Base-by-base conservation (phyloP, 2,888 invertebrate genomes). In the Punctoribates punctum region DNA sequence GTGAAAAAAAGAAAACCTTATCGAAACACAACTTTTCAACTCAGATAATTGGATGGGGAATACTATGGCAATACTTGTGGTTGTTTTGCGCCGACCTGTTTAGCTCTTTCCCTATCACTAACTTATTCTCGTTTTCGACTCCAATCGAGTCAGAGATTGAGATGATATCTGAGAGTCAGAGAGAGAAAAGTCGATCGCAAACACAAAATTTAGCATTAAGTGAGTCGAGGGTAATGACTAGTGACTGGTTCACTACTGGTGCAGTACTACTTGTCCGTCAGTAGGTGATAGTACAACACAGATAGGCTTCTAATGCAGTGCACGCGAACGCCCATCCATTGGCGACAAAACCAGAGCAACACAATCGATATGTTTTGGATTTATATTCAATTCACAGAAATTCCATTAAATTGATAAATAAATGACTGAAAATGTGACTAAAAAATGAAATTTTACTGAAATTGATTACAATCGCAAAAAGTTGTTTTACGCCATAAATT, bases 41-140 rank as follows among this genome's bases (percentile, higher is more conserved):
- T 65, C 17, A 27, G 29, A 65, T 65, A 65, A 65, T 65, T 65
- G 65, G 65, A 65, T 65, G 65, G 29, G 34, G 34, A n/a, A 54
- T n/a, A 13, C 11, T 8, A 54, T 54, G 54, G 54, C 9, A 65
- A 65, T 65, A 65, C 65, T 65, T 65, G 65, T 65, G 65, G 65
- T 65, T 60, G 25, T 29, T 27, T 65, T 11, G 65, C 65, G n/a
- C 65, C 65, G 6, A 65, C n/a, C 25, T 65, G 65, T 65, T 65
- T 65, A 65, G 65, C 25, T 62, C 17, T 42, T 13, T 6, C 13
- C 5, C 29, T 29, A 34, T 65, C 29, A 65, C 29, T 65, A 2
- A 65, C 65, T 65, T 65, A 65, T 65, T 29, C 17, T 65, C 65
- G 11, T 4, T 29, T 17, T 29, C 15, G 11, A 6, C 23, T n/a